Conservation (phyloP, 2,888 invertebrate genomes). For the Drosophila demipolita region DNA sequence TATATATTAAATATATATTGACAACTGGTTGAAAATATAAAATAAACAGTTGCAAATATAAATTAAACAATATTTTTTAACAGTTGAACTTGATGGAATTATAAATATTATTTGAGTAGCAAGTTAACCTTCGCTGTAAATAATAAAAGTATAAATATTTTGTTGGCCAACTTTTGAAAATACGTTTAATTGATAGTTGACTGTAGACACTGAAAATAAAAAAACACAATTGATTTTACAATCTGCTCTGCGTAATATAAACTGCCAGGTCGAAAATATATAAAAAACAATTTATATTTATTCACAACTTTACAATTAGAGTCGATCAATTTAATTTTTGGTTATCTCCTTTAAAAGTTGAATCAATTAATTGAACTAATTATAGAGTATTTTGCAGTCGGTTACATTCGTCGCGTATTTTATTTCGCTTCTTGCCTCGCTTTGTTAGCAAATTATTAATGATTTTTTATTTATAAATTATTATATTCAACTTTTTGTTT, state of each 20-base stretch:
- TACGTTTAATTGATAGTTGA: background rate
- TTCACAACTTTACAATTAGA: background rate
- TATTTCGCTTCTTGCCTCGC: slow-evolving; percentile 18
- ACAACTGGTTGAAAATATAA: background rate
- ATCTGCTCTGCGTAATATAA: background rate
- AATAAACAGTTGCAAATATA: background rate
- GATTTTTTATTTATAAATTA: slow-evolving; percentile 21
- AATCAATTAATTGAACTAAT: background rate
- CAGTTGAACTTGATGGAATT: background rate
- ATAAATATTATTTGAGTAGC: background rate
- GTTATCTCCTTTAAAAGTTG: background rate
- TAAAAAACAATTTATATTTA: background rate
- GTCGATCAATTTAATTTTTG: background rate
- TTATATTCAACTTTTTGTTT: slow-evolving; percentile 26
- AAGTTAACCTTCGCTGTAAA: background rate
- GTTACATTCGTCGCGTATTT: background rate
- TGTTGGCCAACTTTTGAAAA: background rate
- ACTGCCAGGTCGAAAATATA: background rate
- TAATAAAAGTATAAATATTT: background rate
- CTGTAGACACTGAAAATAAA: background rate
- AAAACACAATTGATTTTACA: background rate
- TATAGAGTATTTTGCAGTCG: background rate
- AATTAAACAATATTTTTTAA: background rate
- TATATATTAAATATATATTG: background rate
- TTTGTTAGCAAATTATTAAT: slow-evolving; percentile 39